A percentile compares a stretch with the other conserved stretches of the same genome.
Evolutionary conservation across 2,888 invertebrate genomes (phyloP).

Genomic region (Vannuccia rotundouncinata): DNA sequence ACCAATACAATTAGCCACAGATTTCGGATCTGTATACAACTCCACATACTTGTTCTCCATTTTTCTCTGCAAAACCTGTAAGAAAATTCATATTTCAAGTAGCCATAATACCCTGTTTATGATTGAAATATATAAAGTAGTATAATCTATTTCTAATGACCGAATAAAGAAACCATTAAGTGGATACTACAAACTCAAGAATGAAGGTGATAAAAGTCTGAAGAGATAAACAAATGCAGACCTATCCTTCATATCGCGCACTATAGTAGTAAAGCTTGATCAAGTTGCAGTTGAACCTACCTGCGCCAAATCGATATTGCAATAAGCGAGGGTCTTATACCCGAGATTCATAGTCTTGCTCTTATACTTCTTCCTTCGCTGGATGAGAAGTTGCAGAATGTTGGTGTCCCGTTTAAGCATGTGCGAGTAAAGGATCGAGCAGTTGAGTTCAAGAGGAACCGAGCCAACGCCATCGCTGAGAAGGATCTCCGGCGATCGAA

Average conservation of each 20-base stretch:
- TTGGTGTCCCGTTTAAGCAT: conserved; percentile 94
- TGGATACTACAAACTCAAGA: no score
- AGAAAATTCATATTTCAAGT: conserved; percentile 17
- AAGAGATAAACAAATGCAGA: no score
- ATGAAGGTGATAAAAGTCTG: no score
- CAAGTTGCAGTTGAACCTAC: no score
- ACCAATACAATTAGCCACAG: neutral
- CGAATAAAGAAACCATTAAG: no score
- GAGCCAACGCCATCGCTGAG: neutral
- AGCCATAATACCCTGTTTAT: no score
- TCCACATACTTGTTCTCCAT: conserved; percentile 34
- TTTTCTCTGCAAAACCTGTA: conserved; percentile 31
- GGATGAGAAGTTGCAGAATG: conserved; percentile 85
- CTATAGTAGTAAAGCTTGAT: no score
- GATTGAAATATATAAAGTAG: no score
- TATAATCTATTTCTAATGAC: no score
- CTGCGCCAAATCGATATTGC: conserved; percentile 88
- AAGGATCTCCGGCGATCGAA: conserved; percentile 30
- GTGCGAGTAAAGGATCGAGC: conserved; percentile 73
- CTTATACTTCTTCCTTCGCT: conserved; percentile 93
- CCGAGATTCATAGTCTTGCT: conserved; percentile 88
- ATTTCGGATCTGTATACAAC: conserved; percentile 31
- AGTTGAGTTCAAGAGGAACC: conserved; percentile 13
- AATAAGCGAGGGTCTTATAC: conserved; percentile 92
- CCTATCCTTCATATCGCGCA: no score